phyloP scores from a whole-genome alignment of 1,140 invertebrate species.

The Nylanderia fulva region DNA sequence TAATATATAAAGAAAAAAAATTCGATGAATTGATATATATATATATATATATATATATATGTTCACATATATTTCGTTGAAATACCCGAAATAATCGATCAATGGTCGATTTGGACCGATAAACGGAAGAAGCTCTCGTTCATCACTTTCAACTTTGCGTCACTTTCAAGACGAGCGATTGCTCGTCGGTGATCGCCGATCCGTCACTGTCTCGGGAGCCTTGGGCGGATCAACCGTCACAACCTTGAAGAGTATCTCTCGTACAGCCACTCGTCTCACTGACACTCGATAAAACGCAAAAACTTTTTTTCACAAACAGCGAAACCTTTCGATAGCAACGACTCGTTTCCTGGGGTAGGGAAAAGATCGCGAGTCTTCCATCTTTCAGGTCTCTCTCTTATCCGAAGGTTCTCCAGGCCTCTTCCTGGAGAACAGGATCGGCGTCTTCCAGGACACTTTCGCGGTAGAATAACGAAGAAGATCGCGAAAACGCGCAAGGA shows the following conservation, averaged over 20 bases:
- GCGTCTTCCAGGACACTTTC: background rate
- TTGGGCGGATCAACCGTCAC: conserved; percentile 28
- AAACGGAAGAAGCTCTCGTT: conserved; percentile 13
- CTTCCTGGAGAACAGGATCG: conserved; percentile 23
- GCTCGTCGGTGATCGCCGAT: conserved; percentile 25
- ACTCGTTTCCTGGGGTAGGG: conserved; percentile 13
- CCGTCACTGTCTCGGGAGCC: conserved; percentile 49
- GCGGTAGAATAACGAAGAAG: background rate
- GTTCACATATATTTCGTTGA: background rate
- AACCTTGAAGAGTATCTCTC: conserved; percentile 58
- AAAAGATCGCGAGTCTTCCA: background rate
- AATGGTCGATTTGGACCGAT: background rate
- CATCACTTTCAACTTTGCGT: conserved; percentile 55
- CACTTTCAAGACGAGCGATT: conserved; percentile 40
- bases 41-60: too few relatives aligned
- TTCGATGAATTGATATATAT: background rate
- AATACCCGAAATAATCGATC: background rate
- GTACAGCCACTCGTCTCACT: conserved; percentile 66
- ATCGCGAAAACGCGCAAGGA: background rate
- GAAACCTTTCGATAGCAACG: background rate
- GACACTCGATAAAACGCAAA: conserved; percentile 49
- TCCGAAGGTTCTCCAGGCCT: conserved; percentile 7
- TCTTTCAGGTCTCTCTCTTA: conserved; percentile 1
- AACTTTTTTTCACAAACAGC: conserved; percentile 26
- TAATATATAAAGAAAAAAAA: too few relatives aligned